Percentiles rank a stretch among this genome's conserved stretches.
Conservation (phyloP, 2,888 invertebrate genomes). For the Coenonympha glycerion region DNA sequence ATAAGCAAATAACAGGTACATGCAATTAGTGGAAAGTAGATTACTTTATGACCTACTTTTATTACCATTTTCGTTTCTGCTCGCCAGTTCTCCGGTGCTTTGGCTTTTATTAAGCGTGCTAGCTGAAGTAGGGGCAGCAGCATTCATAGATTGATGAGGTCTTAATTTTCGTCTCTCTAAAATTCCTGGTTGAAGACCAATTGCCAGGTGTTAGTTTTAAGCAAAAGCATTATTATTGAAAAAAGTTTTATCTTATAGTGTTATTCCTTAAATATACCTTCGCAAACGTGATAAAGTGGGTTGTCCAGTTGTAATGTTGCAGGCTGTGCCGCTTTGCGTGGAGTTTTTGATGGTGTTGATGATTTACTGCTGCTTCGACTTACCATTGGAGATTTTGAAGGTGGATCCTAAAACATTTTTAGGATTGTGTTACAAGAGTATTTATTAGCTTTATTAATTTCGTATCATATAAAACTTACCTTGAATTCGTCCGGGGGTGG, state of each 20-base stretch:
- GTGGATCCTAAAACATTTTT: slow-evolving; percentile 54
- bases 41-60: slow-evolving; percentile 39
- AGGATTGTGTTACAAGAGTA: not conserved
- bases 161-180: slow-evolving; percentile 67
- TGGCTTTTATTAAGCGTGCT: slow-evolving; percentile 73
- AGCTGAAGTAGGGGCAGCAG: slow-evolving; percentile 39
- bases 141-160: slow-evolving; percentile 58
- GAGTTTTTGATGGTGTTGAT: slow-evolving; percentile 64
- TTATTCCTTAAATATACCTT: slow-evolving; percentile 71
- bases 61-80: slow-evolving; percentile 61
- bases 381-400: slow-evolving; percentile 60
- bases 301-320: slow-evolving; percentile 78
- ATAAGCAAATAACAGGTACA: not conserved
- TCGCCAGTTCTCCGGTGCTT: slow-evolving; percentile 74
- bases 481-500: slow-evolving; percentile 84
- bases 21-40: not conserved
- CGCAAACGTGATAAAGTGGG: slow-evolving; percentile 87
- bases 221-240: slow-evolving; percentile 39
- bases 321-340: slow-evolving; percentile 48
- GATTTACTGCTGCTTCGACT: slow-evolving; percentile 67
- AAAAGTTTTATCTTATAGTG: slow-evolving; percentile 35
- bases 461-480: slow-evolving; percentile 37
- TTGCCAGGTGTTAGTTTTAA: slow-evolving; percentile 40
- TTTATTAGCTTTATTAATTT: not conserved
- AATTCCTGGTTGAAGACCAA: slow-evolving; percentile 53